These are phyloP conservation scores for Amphipoea lucens DNA, from an alignment of 2,888 invertebrate species.

Conservation along the genomic window DNA sequence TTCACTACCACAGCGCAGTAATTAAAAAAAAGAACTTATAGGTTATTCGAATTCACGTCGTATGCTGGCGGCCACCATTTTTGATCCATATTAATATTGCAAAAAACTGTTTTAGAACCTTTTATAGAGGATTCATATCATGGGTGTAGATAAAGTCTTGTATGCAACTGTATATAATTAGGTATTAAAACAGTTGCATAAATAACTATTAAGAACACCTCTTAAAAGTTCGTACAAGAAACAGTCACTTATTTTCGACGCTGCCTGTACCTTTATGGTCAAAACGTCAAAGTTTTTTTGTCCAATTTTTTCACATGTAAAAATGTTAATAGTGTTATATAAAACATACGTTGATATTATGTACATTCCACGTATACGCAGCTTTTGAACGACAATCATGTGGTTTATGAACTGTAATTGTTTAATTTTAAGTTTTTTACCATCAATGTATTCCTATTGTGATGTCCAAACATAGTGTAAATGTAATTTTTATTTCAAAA, in stretches of 20 bases:
- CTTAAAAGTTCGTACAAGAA: neutral
- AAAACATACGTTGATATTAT: slow-evolving; percentile 33
- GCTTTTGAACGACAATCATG: slow-evolving; percentile 53
- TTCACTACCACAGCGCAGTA: too few relatives aligned
- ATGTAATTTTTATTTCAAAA: slow-evolving; percentile 79
- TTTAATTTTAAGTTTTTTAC: slow-evolving; percentile 71
- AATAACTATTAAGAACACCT: neutral
- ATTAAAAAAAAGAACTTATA: too few relatives aligned
- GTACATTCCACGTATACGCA: slow-evolving; percentile 59
- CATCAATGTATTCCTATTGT: slow-evolving; percentile 75
- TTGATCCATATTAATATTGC: too few relatives aligned
- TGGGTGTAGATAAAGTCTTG: too few relatives aligned
- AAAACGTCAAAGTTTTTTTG: neutral
- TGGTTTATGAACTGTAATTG: slow-evolving; percentile 54
- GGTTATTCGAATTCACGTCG: too few relatives aligned
- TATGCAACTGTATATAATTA: too few relatives aligned
- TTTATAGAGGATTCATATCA: too few relatives aligned
- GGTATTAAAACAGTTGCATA: too few relatives aligned
- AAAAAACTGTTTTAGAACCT: too few relatives aligned
- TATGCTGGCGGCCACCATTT: too few relatives aligned
- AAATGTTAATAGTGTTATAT: slow-evolving; percentile 41
- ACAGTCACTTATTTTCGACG: slow-evolving; percentile 13
- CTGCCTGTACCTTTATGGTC: slow-evolving; percentile 12
- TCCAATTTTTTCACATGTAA: slow-evolving; percentile 5
- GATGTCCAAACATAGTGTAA: slow-evolving; percentile 74